phyloP scores from a whole-genome alignment of 2,888 invertebrate genomes.

The Coecobrya sp. region DNA sequence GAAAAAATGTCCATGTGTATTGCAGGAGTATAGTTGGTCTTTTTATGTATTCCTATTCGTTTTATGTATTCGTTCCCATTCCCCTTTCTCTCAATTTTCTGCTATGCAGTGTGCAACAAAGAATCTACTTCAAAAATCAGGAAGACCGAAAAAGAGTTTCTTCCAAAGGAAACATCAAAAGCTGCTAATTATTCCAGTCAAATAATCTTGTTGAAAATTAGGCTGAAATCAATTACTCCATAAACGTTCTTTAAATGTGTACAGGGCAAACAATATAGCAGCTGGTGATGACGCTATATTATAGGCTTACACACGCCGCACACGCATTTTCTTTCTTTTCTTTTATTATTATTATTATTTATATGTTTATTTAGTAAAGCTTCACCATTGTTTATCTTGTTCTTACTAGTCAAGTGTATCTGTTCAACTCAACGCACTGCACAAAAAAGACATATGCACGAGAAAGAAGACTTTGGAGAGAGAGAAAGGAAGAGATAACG shows the following conservation, averaged over 20 bases:
- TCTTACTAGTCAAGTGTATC: conserved; percentile 8
- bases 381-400: conserved; percentile 22
- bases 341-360: conserved; percentile 14
- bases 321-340: background rate
- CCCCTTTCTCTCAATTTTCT: background rate
- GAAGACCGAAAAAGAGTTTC: background rate
- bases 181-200: conserved; percentile 48
- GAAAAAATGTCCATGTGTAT: background rate
- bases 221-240: conserved; percentile 40
- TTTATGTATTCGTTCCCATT: background rate
- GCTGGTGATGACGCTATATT: background rate
- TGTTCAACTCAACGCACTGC: background rate
- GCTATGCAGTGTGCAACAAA: background rate
- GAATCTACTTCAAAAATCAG: background rate
- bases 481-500: conserved; percentile 19
- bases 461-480: background rate
- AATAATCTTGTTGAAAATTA: conserved; percentile 9
- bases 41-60: background rate
- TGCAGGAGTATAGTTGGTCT: background rate
- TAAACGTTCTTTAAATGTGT: background rate
- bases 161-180: conserved; percentile 29
- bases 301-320: background rate
- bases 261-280: background rate
- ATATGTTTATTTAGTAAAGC: background rate
- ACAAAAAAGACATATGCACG: conserved; percentile 28